These are phyloP conservation scores for Oryzias javanicus DNA, from an alignment of 2,113 vertebrate species.

Conservation along the genomic window DNA sequence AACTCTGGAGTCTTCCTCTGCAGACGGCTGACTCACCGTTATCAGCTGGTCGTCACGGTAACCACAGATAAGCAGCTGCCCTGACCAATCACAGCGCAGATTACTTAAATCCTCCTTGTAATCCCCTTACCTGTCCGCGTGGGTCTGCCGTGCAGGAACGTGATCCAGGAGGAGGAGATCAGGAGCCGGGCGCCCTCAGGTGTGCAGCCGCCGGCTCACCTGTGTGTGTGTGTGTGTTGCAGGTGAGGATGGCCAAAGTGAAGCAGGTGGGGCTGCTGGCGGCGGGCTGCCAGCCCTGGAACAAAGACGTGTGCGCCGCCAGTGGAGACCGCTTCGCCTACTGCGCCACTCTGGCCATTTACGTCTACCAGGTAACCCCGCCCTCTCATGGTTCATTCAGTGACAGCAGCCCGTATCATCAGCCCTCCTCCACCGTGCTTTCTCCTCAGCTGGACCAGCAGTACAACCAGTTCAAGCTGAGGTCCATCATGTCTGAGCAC, in stretches of 20 bases:
- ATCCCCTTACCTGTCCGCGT: slow-evolving; percentile 34
- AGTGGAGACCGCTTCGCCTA: slow-evolving; percentile 94
- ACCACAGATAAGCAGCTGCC: slow-evolving; percentile 11
- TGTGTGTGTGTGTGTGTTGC: slow-evolving; percentile 20
- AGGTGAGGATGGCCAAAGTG: slow-evolving; percentile 87
- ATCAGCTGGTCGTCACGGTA: not conserved
- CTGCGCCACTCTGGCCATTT: slow-evolving; percentile 95
- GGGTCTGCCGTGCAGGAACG: no score
- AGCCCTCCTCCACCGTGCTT: no score
- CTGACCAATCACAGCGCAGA: slow-evolving; percentile 52
- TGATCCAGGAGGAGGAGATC: not conserved
- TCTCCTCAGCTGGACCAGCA: slow-evolving; percentile 86
- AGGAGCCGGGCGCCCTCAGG: not conserved
- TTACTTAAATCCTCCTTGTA: slow-evolving; percentile 54
- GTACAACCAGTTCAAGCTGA: slow-evolving; percentile 95
- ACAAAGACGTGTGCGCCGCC: slow-evolving; percentile 95
- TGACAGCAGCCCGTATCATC: no score
- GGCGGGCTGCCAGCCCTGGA: slow-evolving; percentile 98
- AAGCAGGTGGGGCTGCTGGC: slow-evolving; percentile 94
- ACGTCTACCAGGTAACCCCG: slow-evolving; percentile 90
- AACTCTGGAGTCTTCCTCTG: no score
- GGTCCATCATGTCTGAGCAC: slow-evolving; percentile 96
- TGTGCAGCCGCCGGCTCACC: not conserved
- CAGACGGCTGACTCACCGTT: no score
- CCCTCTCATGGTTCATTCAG: not conserved